Evolutionary conservation across 1,140 invertebrate genomes (phyloP).

Genomic region (Stratiolaelaps scimitus): DNA sequence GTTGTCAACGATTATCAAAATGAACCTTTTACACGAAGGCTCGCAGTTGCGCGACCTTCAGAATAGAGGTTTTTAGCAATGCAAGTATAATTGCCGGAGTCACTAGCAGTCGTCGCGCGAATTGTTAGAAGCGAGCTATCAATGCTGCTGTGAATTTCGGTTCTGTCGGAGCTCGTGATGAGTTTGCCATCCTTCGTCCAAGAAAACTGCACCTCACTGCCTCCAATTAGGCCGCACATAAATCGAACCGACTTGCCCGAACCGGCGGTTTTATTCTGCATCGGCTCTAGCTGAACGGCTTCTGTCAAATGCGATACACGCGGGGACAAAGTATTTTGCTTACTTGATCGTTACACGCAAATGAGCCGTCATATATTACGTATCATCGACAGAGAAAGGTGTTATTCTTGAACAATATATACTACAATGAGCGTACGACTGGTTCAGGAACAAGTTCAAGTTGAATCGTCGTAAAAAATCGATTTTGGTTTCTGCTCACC

Average conservation of each 20-base stretch:
- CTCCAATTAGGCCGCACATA: background rate
- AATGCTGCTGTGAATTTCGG: background rate
- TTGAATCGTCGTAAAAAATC: no score
- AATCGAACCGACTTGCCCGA: conserved; percentile 4
- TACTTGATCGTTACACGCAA: no score
- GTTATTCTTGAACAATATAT: no score
- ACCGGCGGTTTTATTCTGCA: background rate
- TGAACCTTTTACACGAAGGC: background rate
- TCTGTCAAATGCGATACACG: background rate
- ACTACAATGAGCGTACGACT: no score
- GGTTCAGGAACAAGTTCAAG: no score
- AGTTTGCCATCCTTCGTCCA: conserved; percentile 6
- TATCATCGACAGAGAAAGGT: no score
- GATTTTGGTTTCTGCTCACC: no score
- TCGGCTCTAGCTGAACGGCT: background rate
- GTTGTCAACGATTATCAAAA: background rate
- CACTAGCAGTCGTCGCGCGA: background rate
- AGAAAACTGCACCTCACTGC: background rate
- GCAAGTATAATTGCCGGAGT: conserved; percentile 1
- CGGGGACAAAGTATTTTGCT: no score
- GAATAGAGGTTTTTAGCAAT: background rate
- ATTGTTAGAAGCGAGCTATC: background rate
- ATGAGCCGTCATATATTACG: no score
- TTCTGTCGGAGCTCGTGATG: background rate
- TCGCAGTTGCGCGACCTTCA: background rate